A percentile compares a stretch with the other conserved stretches of the same genome.
phyloP scores from a whole-genome alignment of 2,113 vertebrate species.

The Gulo gulo region DNA sequence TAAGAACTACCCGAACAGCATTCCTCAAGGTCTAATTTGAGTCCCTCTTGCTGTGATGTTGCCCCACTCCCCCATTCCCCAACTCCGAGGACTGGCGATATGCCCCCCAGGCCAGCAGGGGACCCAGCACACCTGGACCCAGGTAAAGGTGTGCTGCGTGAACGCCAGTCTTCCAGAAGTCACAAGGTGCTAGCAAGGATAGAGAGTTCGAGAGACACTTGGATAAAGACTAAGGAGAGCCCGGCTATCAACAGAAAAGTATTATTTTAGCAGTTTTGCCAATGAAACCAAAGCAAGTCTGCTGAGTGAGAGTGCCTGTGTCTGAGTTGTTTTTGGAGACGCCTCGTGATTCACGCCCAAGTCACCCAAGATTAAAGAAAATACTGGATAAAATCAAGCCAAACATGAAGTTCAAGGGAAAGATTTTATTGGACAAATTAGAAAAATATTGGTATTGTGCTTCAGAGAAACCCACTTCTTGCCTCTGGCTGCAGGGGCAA shows the following conservation, averaged over 20 bases:
- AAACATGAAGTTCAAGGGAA: slow-evolving; percentile 48
- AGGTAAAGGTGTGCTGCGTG: background rate
- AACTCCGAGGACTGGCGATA: background rate
- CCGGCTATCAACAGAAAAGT: background rate
- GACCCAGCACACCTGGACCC: background rate
- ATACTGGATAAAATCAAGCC: slow-evolving; percentile 66
- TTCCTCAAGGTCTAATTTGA: background rate
- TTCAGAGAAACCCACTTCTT: slow-evolving; percentile 56
- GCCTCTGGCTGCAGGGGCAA: slow-evolving; percentile 43
- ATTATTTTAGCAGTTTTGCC: background rate
- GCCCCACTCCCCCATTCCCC: rapidly evolving
- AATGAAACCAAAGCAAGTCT: background rate
- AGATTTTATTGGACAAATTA: slow-evolving; percentile 71
- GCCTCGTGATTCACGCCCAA: slow-evolving; percentile 70
- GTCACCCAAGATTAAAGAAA: slow-evolving; percentile 68
- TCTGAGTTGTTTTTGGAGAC: slow-evolving; percentile 51
- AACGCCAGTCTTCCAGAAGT: background rate
- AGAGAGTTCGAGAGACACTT: background rate
- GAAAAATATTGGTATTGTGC: slow-evolving; percentile 69
- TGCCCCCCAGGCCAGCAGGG: background rate
- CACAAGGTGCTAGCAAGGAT: background rate
- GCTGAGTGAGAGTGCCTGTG: background rate
- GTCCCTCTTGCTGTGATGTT: background rate
- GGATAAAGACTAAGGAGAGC: background rate
- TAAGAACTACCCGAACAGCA: background rate